Evolutionary conservation across 2,888 invertebrate genomes (phyloP).

Genomic region (Oscheius sp.): DNA sequence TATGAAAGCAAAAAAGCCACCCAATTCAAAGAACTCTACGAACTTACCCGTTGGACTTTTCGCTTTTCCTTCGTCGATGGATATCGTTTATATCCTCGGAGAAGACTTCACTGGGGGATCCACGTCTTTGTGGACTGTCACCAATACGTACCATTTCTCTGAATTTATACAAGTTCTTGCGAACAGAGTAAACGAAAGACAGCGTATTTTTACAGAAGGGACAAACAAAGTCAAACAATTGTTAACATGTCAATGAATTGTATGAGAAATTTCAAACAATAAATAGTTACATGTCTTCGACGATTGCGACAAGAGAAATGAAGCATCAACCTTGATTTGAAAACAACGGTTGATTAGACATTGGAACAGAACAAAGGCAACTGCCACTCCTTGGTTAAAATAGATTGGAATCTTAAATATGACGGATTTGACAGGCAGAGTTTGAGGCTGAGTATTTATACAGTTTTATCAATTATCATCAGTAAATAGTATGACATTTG

Average conservation of each 20-base stretch:
- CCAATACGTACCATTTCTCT: constrained; percentile 22
- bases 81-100: constrained; percentile 63
- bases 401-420: too few species aligned
- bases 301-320: too few species aligned
- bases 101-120: constrained; percentile 64
- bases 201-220: neutral
- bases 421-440: too few species aligned
- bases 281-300: neutral
- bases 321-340: constrained; percentile 9
- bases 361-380: neutral
- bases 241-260: neutral
- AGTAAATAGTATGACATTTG: too few species aligned
- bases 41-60: constrained; percentile 29
- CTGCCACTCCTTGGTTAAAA: too few species aligned
- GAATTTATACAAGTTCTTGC: neutral
- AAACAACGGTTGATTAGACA: neutral
- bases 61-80: constrained; percentile 40
- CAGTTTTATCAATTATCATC: too few species aligned
- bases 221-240: neutral
- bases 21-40: neutral
- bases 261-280: neutral
- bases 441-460: too few species aligned
- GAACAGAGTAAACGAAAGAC: neutral
- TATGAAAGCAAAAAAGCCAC: neutral
- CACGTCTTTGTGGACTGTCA: constrained; percentile 40